Conservation (phyloP, 2,888 invertebrate species). For the Acrobasis suavella region DNA sequence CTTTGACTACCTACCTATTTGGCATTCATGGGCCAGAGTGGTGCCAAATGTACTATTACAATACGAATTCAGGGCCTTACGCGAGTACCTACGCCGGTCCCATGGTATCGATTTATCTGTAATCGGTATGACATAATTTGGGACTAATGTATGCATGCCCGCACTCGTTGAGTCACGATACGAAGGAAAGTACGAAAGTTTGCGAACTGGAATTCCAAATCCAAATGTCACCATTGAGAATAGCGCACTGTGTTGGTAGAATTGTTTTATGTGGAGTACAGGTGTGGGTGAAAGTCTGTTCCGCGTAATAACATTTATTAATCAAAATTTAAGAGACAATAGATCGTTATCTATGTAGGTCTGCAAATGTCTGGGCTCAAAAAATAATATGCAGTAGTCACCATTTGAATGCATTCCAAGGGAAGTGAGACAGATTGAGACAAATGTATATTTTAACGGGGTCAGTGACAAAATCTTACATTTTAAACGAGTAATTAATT, state of each 20-base stretch:
- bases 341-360: constrained; percentile 15
- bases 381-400: constrained; percentile 8
- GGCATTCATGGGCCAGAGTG: constrained; percentile 66
- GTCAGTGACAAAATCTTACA: constrained; percentile 13
- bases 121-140: constrained; percentile 56
- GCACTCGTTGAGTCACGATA: constrained; percentile 21
- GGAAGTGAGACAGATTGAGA: constrained; percentile 8
- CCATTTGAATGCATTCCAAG: constrained; percentile 2
- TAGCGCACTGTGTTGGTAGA: background rate
- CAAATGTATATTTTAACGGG: constrained; percentile 5
- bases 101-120: constrained; percentile 71
- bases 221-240: background rate
- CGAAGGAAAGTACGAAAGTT: constrained; percentile 13
- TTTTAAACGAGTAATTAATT: constrained; percentile 3
- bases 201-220: constrained; percentile 10
- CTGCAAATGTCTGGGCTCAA: constrained; percentile 4
- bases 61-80: constrained; percentile 67
- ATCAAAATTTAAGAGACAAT: constrained; percentile 18
- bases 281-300: constrained; percentile 10
- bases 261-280: background rate
- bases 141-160: constrained; percentile 37
- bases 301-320: constrained; percentile 10
- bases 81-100: constrained; percentile 59
- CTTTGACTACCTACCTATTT: constrained; percentile 61
- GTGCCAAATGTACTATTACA: constrained; percentile 78